Evolutionary conservation across 2,113 vertebrate species (phyloP).

Genomic region (Acinonyx jubatus): DNA sequence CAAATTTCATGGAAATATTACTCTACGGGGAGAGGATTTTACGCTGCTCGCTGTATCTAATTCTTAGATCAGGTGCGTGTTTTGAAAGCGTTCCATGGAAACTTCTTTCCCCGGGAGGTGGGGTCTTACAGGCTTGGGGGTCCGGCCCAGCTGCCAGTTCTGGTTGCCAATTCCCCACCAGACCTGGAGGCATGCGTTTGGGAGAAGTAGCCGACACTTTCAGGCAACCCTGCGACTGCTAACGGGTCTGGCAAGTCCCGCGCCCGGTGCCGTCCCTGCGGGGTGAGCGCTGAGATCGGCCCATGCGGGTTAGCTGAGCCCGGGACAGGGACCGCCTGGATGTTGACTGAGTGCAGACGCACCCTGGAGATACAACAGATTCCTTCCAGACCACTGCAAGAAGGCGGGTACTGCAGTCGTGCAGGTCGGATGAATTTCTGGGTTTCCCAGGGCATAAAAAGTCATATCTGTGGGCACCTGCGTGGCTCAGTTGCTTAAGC

Average conservation of each 20-base stretch:
- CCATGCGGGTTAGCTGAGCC: not conserved
- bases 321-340: not conserved
- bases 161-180: not conserved
- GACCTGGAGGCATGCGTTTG: not conserved
- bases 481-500: too few species aligned
- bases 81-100: not conserved
- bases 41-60: not conserved
- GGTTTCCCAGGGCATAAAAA: too few species aligned
- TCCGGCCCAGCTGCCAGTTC: fast-evolving
- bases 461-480: too few species aligned
- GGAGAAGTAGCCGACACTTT: not conserved
- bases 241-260: too few species aligned
- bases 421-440: too few species aligned
- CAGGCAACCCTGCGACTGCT: not conserved
- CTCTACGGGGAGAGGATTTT: too few species aligned
- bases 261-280: not conserved
- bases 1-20: not conserved
- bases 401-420: too few species aligned
- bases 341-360: too few species aligned
- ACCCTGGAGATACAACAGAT: too few species aligned
- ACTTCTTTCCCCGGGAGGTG: not conserved
- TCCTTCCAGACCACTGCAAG: too few species aligned
- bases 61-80: not conserved
- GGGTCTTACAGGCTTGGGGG: not conserved
- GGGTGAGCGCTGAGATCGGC: not conserved